Percentiles rank a stretch among this genome's conserved stretches.
phyloP scores from a whole-genome alignment of 2,888 invertebrate genomes.

The Aspidiotus destructor region DNA sequence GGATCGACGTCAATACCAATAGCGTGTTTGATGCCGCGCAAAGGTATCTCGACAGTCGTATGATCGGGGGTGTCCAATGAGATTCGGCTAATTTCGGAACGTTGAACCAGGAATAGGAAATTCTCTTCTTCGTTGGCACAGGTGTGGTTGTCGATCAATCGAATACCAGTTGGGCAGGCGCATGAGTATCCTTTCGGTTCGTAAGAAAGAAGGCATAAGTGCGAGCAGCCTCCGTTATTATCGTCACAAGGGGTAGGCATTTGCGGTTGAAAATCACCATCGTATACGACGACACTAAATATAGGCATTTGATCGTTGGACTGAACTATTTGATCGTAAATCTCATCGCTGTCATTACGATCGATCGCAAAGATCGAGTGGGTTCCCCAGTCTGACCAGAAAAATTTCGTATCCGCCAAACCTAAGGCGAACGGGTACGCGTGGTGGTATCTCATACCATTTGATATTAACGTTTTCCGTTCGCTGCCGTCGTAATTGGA shows the following conservation, averaged over 20 bases:
- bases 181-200: constrained; percentile 62
- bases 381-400: constrained; percentile 87
- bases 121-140: constrained; percentile 71
- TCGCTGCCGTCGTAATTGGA: constrained; percentile 79
- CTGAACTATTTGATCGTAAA: constrained; percentile 51
- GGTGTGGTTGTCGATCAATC: constrained; percentile 47
- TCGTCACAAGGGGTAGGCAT: constrained; percentile 59
- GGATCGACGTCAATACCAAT: constrained; percentile 84
- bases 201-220: constrained; percentile 67
- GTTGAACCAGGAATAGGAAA: constrained; percentile 68
- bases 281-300: constrained; percentile 78
- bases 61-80: constrained; percentile 82
- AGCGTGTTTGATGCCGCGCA: constrained; percentile 69
- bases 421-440: constrained; percentile 78
- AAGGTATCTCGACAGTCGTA: constrained; percentile 58
- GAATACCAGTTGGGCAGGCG: constrained; percentile 75
- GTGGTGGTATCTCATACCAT: constrained; percentile 52
- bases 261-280: constrained; percentile 56
- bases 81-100: constrained; percentile 69
- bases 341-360: constrained; percentile 28
- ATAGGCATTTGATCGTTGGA: constrained; percentile 56
- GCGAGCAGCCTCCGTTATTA: constrained; percentile 77
- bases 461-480: constrained; percentile 50
- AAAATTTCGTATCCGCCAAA: constrained; percentile 62
- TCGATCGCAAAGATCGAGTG: constrained; percentile 44